Evolutionary conservation across 2,797 vertebrate species (phyloP).

Genomic region (Alfaro cultratus): DNA sequence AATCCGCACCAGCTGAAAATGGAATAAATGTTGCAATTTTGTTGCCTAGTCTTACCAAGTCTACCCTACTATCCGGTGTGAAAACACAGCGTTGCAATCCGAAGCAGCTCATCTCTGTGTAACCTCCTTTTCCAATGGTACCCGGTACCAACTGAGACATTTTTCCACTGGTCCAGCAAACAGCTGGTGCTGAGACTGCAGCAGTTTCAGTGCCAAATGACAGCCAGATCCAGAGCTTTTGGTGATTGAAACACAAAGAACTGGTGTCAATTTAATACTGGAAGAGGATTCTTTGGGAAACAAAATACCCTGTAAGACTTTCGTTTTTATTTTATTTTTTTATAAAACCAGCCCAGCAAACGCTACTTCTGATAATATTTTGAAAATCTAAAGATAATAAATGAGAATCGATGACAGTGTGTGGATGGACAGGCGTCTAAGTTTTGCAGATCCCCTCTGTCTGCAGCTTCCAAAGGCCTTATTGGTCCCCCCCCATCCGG

Average conservation of each 20-base stretch:
- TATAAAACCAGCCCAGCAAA: background rate
- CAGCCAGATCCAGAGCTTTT: background rate
- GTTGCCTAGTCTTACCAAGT: too few species aligned
- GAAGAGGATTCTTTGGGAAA: background rate
- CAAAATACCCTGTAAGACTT: background rate
- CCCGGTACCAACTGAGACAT: background rate
- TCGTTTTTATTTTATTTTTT: background rate
- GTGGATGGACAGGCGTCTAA: background rate
- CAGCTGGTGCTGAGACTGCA: background rate
- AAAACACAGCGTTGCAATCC: background rate
- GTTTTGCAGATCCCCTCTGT: constrained; percentile 39
- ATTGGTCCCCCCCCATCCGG: constrained; percentile 39
- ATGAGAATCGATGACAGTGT: background rate
- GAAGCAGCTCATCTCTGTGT: background rate
- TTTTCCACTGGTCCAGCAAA: background rate
- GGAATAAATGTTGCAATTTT: too few species aligned
- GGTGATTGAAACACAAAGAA: background rate
- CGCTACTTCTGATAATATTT: background rate
- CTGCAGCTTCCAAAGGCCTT: constrained; percentile 56
- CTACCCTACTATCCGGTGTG: too few species aligned
- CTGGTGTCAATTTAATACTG: background rate
- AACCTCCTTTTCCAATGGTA: background rate
- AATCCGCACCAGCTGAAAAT: too few species aligned
- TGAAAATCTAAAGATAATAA: background rate
- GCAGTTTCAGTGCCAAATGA: background rate